Conservation (phyloP, 2,797 vertebrate species). For the Onychomys arenicola region DNA sequence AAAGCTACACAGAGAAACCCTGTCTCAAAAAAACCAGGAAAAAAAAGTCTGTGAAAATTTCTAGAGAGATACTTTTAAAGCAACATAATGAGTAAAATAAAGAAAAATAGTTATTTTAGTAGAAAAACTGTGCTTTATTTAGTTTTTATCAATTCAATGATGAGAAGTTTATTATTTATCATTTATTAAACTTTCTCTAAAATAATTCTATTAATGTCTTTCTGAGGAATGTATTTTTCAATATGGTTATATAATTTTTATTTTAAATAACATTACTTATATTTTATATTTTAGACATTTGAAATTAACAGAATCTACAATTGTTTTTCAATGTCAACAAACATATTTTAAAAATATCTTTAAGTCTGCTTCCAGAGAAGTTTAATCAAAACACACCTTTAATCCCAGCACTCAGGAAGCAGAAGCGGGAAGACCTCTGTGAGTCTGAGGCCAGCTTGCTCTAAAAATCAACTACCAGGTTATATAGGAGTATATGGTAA, state of each 20-base stretch:
- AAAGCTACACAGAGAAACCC: no score
- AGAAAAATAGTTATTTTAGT: neutral
- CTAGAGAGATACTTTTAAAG: neutral
- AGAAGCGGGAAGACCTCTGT: neutral
- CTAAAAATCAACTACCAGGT: neutral
- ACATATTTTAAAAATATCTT: neutral
- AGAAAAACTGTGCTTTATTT: neutral
- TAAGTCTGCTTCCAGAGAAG: neutral
- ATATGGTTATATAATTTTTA: neutral
- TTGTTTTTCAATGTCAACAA: neutral
- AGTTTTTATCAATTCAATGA: neutral
- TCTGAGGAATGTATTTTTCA: neutral
- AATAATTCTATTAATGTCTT: neutral
- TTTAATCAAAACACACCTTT: neutral
- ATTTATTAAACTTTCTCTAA: neutral
- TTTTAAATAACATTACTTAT: neutral
- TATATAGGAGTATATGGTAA: neutral
- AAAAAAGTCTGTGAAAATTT: neutral
- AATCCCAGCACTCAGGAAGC: neutral
- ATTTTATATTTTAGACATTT: neutral
- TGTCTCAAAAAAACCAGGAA: no score
- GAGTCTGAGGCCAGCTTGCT: neutral
- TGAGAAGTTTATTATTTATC: neutral
- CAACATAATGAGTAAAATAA: neutral
- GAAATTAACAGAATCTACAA: neutral